These are phyloP conservation scores for Ibidorhyncha struthersii DNA, from an alignment of 2,113 vertebrate genomes.

Conservation along the genomic window DNA sequence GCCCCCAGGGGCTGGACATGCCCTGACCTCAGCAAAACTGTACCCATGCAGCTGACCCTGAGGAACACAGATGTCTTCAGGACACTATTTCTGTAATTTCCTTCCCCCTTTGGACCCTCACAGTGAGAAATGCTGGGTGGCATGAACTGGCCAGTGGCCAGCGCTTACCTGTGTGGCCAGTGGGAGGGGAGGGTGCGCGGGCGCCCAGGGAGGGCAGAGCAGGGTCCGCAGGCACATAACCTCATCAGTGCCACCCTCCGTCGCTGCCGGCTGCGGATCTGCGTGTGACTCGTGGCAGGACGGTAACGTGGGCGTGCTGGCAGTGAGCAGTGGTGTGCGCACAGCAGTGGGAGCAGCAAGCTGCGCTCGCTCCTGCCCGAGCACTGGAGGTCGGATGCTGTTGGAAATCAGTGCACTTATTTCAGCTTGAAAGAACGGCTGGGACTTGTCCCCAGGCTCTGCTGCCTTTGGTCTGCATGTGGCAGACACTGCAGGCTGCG, in stretches of 20 bases:
- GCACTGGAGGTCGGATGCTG: not conserved
- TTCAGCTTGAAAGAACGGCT: not conserved
- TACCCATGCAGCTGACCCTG: not conserved
- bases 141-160: not conserved
- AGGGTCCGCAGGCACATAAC: not conserved
- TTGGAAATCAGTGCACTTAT: not conserved
- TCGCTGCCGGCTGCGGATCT: accelerated
- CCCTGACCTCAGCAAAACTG: not conserved
- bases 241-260: too few species aligned
- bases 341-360: not conserved
- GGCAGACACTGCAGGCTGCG: not conserved
- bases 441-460: not conserved
- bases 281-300: accelerated
- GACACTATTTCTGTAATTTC: not conserved
- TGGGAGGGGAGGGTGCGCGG: not conserved
- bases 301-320: not conserved
- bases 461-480: not conserved
- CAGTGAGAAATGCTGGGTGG: not conserved
- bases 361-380: not conserved
- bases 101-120: not conserved
- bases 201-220: accelerated
- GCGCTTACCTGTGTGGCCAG: not conserved
- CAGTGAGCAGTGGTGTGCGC: not conserved
- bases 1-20: not conserved
- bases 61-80: not conserved